phyloP scores from a whole-genome alignment of 2,888 invertebrate genomes.

The Eristalis arbustorum region DNA sequence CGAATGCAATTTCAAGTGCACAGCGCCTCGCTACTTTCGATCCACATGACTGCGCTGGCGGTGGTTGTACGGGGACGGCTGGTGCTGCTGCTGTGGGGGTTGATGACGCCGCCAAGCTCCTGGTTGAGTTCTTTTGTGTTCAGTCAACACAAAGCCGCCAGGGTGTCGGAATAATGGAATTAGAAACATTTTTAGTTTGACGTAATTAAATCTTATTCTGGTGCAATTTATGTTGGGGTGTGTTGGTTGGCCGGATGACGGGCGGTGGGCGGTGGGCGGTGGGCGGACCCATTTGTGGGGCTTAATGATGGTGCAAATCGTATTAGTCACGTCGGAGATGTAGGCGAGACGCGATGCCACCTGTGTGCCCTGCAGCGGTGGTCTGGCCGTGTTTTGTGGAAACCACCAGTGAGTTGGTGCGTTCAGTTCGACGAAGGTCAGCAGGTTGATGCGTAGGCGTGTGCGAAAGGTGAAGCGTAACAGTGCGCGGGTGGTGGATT shows the following conservation, averaged over 20 bases:
- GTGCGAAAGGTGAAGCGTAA: background rate
- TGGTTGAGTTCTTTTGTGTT: background rate
- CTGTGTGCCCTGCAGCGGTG: background rate
- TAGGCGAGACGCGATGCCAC: background rate
- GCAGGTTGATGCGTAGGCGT: background rate
- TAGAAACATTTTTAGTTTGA: conserved; percentile 46
- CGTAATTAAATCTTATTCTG: conserved; percentile 54
- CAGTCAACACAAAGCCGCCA: conserved; percentile 11
- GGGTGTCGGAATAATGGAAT: conserved; percentile 22
- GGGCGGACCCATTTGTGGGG: conserved; percentile 11
- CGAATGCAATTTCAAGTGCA: conserved; percentile 41
- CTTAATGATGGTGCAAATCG: conserved; percentile 55
- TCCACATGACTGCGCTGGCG: background rate
- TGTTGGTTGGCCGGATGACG: too few relatives aligned
- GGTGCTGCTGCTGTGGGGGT: background rate
- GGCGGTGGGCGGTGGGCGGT: background rate
- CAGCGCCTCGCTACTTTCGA: background rate
- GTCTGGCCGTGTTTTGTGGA: background rate
- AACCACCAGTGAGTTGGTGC: background rate
- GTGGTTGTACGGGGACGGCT: too few relatives aligned
- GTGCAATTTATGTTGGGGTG: conserved; percentile 20
- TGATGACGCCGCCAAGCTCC: background rate
- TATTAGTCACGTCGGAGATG: conserved; percentile 5
- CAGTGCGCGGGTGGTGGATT: background rate
- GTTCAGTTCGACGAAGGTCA: background rate